A percentile compares a stretch with the other conserved stretches of the same genome.
Conservation (phyloP, 2,797 vertebrate genomes). For the Falco berigora region DNA sequence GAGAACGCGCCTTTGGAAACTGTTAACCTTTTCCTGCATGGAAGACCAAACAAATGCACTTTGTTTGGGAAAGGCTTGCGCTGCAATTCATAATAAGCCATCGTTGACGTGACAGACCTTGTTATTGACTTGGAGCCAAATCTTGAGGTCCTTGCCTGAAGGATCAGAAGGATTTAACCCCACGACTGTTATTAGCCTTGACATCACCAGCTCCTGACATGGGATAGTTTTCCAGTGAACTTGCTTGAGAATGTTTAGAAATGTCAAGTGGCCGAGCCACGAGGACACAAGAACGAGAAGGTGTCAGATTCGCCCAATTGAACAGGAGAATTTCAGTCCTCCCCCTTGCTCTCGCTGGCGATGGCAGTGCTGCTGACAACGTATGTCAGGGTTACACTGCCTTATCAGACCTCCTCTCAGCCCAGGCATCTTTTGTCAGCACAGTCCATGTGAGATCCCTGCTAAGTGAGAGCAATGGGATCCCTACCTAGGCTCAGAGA, state of each 20-base stretch:
- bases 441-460: not conserved
- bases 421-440: constrained; percentile 10
- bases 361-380: constrained; percentile 22
- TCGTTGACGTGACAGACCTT: constrained; percentile 20
- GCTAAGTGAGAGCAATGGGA: not conserved
- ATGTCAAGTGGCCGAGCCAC: constrained; percentile 59
- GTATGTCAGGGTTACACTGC: not conserved
- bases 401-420: constrained; percentile 4
- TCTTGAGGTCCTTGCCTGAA: constrained; percentile 54
- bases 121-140: constrained; percentile 54
- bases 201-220: constrained; percentile 62
- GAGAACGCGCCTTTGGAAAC: not conserved
- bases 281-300: constrained; percentile 52
- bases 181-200: constrained; percentile 66
- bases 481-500: rapidly evolving
- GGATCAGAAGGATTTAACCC: constrained; percentile 50
- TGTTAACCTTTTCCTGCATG: not conserved
- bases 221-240: constrained; percentile 64
- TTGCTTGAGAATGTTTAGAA: constrained; percentile 66
- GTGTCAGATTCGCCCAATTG: constrained; percentile 62
- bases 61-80: not conserved
- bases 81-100: constrained; percentile 21
- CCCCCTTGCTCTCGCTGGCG: constrained; percentile 31
- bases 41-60: not conserved
- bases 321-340: constrained; percentile 52